phyloP scores from a whole-genome alignment of 1,140 invertebrate species.

The Penaeus indicus region DNA sequence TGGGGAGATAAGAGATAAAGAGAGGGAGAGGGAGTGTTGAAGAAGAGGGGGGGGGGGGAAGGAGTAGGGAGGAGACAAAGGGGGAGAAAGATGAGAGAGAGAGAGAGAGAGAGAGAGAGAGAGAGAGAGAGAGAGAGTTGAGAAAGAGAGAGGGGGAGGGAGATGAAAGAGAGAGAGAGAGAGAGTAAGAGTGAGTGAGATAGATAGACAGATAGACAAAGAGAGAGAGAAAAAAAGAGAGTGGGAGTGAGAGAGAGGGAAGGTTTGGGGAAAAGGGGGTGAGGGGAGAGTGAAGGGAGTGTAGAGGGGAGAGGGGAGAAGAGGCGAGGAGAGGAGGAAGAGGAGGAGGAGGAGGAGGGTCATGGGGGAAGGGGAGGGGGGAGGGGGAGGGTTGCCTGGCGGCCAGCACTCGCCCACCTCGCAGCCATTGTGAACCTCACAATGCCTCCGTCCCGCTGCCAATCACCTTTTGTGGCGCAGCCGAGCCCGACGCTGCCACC shows the following conservation, averaged over 20 bases:
- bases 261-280: neutral
- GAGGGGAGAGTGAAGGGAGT: constrained; percentile 2
- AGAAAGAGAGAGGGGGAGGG: neutral
- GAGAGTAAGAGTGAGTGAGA: neutral
- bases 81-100: neutral
- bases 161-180: neutral
- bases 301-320: neutral
- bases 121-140: neutral
- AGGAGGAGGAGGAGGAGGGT: neutral
- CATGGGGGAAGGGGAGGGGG: neutral
- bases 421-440: constrained; percentile 54
- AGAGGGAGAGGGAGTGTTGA: constrained; percentile 19
- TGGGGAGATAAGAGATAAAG: neutral
- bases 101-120: neutral
- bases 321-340: neutral
- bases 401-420: constrained; percentile 25
- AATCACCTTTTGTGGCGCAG: constrained; percentile 61
- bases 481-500: constrained; percentile 32
- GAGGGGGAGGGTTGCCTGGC: constrained; percentile 38
- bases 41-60: no score
- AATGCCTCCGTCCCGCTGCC: constrained; percentile 58
- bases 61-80: neutral
- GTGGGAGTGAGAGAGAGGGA: neutral
- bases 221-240: neutral
- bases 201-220: neutral